Percentiles rank a stretch among this genome's conserved stretches.
Evolutionary conservation across 2,888 invertebrate species (phyloP).

Genomic region (Noctua janthe): DNA sequence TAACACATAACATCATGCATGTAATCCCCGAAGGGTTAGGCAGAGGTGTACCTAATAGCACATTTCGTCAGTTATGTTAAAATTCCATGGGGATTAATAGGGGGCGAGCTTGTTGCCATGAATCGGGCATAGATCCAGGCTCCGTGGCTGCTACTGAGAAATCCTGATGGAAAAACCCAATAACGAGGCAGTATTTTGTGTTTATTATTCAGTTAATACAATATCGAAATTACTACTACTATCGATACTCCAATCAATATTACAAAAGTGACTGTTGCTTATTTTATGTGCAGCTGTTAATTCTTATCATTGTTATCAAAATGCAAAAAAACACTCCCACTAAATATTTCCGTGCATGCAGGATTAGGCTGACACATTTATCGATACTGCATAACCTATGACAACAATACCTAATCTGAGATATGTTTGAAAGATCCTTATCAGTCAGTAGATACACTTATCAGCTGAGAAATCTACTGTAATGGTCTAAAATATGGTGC

Average conservation of each 20-base stretch:
- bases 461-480: not conserved
- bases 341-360: not conserved
- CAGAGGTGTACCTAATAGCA: too few species aligned
- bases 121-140: too few species aligned
- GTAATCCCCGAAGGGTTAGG: too few species aligned
- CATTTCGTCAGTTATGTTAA: too few species aligned
- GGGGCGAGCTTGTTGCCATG: too few species aligned
- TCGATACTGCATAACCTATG: slow-evolving; percentile 28
- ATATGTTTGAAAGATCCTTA: not conserved
- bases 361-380: slow-evolving; percentile 8
- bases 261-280: not conserved
- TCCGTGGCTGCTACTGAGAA: too few species aligned
- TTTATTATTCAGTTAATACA: not conserved
- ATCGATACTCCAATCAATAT: too few species aligned
- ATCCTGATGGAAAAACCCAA: too few species aligned
- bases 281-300: slow-evolving; percentile 5
- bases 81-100: too few species aligned
- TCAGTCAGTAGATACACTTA: not conserved
- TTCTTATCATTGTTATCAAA: slow-evolving; percentile 6
- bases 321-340: not conserved
- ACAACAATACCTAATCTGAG: slow-evolving; percentile 5
- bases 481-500: not conserved
- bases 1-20: too few species aligned
- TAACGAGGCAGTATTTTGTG: not conserved
- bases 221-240: not conserved